These are phyloP conservation scores for Rotaria sp. DNA, from an alignment of 2,888 invertebrate species.

Conservation along the genomic window DNA sequence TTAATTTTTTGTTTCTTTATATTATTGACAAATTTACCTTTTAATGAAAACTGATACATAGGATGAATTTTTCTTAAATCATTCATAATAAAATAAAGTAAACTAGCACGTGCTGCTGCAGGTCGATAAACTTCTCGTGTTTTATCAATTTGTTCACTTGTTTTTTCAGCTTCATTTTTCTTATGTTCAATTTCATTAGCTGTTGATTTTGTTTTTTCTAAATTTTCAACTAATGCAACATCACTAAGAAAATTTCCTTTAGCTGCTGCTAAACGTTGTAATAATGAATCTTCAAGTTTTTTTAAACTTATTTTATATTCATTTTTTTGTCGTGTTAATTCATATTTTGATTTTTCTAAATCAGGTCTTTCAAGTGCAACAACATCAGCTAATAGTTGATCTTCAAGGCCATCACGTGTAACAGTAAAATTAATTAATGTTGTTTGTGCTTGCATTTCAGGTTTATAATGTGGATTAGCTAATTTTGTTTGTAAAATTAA, in stretches of 20 bases:
- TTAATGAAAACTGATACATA: slow-evolving; percentile 93
- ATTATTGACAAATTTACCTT: slow-evolving; percentile 58
- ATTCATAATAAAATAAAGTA: slow-evolving; percentile 87
- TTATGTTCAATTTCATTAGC: slow-evolving; percentile 85
- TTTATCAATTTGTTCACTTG: slow-evolving; percentile 81
- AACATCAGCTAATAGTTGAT: slow-evolving; percentile 43
- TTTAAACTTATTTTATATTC: slow-evolving; percentile 91
- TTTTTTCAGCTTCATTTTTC: slow-evolving; percentile 85
- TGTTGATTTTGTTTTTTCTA: slow-evolving; percentile 87
- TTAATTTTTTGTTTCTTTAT: too few relatives aligned
- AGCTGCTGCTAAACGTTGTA: slow-evolving; percentile 80
- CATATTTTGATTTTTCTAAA: slow-evolving; percentile 84
- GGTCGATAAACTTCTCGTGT: slow-evolving; percentile 84
- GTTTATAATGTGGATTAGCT: slow-evolving; percentile 43
- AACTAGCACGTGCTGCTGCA: slow-evolving; percentile 81
- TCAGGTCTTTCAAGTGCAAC: slow-evolving; percentile 68
- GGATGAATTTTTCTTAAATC: slow-evolving; percentile 90
- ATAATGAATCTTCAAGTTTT: slow-evolving; percentile 79
- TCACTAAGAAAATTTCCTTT: slow-evolving; percentile 87
- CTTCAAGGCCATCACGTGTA: slow-evolving; percentile 42
- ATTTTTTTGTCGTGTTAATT: slow-evolving; percentile 88
- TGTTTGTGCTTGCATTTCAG: slow-evolving; percentile 43
- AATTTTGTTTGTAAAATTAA: slow-evolving; percentile 43
- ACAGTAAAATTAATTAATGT: slow-evolving; percentile 43
- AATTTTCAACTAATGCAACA: slow-evolving; percentile 85